Percentiles rank a stretch among this genome's conserved stretches.
These are phyloP conservation scores for Pelecanus crispus DNA, from an alignment of 2,113 vertebrate species.

Conservation along the genomic window DNA sequence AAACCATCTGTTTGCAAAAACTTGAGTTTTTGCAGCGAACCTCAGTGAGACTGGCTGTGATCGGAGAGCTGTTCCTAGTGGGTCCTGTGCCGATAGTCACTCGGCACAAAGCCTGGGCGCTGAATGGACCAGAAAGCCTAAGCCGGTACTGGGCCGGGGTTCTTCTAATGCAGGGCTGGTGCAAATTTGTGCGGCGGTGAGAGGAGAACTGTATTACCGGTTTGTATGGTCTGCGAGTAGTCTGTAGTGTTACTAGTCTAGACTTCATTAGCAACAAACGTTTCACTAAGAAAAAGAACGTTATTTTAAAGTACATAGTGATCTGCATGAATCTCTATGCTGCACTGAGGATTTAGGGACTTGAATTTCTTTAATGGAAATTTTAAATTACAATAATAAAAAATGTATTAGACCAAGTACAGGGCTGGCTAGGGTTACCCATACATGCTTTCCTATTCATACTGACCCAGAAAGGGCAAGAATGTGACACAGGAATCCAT, in stretches of 20 bases:
- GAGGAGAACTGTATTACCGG: not conserved
- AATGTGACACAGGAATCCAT: conserved; percentile 55
- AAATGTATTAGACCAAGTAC: conserved; percentile 33
- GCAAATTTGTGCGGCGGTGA: not conserved
- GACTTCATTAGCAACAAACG: not conserved
- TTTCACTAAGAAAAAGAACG: not conserved
- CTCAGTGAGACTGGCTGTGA: not conserved
- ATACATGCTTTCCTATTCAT: conserved; percentile 56
- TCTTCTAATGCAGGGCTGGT: not conserved
- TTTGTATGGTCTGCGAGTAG: not conserved
- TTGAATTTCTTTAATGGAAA: conserved; percentile 61
- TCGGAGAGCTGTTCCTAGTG: not conserved
- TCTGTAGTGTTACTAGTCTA: not conserved
- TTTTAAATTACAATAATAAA: conserved; percentile 9
- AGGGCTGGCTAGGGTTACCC: conserved; percentile 49
- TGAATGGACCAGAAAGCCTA: not conserved
- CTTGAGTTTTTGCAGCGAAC: not conserved
- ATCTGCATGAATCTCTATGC: conserved; percentile 30
- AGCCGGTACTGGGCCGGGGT: not conserved
- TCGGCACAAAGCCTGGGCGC: not conserved
- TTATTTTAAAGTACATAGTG: conserved; percentile 4
- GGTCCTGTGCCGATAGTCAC: not conserved
- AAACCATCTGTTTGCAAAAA: not conserved
- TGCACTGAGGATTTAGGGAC: conserved; percentile 45
- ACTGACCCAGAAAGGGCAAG: conserved; percentile 66